Conservation (phyloP, 2,888 invertebrate species). For the Acleris literana region DNA sequence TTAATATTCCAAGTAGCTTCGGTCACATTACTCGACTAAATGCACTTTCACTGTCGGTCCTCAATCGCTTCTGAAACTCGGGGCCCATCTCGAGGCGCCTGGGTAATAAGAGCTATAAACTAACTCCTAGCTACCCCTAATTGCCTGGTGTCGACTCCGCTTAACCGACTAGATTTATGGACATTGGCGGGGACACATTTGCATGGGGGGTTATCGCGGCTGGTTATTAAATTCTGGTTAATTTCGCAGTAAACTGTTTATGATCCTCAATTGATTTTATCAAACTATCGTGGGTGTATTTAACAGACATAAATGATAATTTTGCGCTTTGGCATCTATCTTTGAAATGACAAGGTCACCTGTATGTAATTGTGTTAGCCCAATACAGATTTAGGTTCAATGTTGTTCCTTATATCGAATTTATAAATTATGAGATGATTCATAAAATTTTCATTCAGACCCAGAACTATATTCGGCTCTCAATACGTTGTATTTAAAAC, state of each 20-base stretch:
- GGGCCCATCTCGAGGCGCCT: slow-evolving; percentile 50
- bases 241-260: slow-evolving; percentile 31
- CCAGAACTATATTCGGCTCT: too few species aligned
- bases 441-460: too few species aligned
- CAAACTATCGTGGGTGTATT: slow-evolving; percentile 4
- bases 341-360: too few species aligned
- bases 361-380: too few species aligned
- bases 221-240: slow-evolving; percentile 38
- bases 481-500: too few species aligned
- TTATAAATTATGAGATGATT: too few species aligned
- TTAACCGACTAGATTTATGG: slow-evolving; percentile 64
- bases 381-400: too few species aligned
- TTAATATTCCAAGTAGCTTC: slow-evolving; percentile 71
- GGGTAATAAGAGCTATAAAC: slow-evolving; percentile 55
- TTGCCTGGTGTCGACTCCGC: slow-evolving; percentile 64
- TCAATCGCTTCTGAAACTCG: slow-evolving; percentile 55
- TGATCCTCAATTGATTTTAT: slow-evolving; percentile 2
- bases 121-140: slow-evolving; percentile 62
- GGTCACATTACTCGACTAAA: slow-evolving; percentile 62
- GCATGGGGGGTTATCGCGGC: slow-evolving; percentile 39
- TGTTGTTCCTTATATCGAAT: too few species aligned
- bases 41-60: slow-evolving; percentile 71
- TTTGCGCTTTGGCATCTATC: not conserved
- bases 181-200: slow-evolving; percentile 47
- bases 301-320: not conserved